Conservation (phyloP, 1,140 invertebrate genomes). For the Drosophila ambigua region DNA sequence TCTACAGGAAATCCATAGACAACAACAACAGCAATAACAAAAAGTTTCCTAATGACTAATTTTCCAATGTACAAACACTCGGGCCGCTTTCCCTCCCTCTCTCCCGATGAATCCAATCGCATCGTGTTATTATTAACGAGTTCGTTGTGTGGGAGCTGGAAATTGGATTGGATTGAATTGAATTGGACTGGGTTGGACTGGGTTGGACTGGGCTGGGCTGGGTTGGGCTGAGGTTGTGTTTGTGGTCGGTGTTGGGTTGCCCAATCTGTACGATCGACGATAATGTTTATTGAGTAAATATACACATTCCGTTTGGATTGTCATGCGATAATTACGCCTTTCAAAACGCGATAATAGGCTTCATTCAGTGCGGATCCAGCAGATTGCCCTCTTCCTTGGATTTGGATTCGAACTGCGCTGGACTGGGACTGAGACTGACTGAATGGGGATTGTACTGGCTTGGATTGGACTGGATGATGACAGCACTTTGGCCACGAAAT, state of each 20-base stretch:
- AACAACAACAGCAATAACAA: neutral
- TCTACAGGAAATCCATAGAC: slow-evolving; percentile 25
- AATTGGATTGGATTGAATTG: slow-evolving; percentile 31
- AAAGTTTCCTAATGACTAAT: slow-evolving; percentile 42
- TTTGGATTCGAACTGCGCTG: neutral
- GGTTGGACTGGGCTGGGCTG: neutral
- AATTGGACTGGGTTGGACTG: slow-evolving; percentile 3
- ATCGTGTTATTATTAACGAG: neutral
- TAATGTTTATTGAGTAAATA: slow-evolving; percentile 62
- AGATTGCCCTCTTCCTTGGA: slow-evolving; percentile 53
- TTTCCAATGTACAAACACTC: slow-evolving; percentile 28
- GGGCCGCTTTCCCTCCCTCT: slow-evolving; percentile 13
- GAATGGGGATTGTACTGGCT: neutral
- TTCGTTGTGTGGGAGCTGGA: slow-evolving; percentile 43
- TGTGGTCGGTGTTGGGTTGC: slow-evolving; percentile 1
- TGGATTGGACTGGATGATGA: slow-evolving; percentile 1
- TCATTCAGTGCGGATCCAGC: slow-evolving; percentile 56
- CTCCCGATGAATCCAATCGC: slow-evolving; percentile 34
- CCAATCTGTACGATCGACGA: slow-evolving; percentile 41
- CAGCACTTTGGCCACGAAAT: neutral
- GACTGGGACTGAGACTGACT: too few species aligned
- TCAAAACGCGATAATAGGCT: slow-evolving; percentile 77
- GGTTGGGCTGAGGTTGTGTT: neutral
- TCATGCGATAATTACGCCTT: slow-evolving; percentile 78
- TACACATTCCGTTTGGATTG: slow-evolving; percentile 69